Evolutionary conservation across 2,113 vertebrate genomes (phyloP), one percentile per base, ranked within the genome.

Genomic region (Chaetura pelagica): DNA sequence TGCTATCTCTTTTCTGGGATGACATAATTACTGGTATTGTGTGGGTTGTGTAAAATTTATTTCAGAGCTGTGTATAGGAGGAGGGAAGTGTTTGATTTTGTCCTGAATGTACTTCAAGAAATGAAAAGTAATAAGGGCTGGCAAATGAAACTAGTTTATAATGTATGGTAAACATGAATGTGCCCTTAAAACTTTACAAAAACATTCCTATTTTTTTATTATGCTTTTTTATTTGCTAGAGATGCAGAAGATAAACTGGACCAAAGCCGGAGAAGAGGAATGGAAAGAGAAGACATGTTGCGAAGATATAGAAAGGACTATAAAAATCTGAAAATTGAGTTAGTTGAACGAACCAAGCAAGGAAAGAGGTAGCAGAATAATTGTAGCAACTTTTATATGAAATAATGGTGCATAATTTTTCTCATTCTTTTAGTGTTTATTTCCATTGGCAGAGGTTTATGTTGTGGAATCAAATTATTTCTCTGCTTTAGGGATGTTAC

Each of bases 191-290:
- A 23, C 8, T 81, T 62, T 66, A 17, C 8, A 3, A 22, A 75
- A 75, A 40, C 11, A 3, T 59, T 80, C 29, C 9, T 38, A 1
- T 15, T 63, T 59, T 78, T 64, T 46, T 29, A 61, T 69, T 49
- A 29, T 74, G 9, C 20, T 89, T 90, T 89, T 83, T 93, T 93
- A 58, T 94, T 97, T 97, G 87, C n/a, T 93, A 99, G 99, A 97
- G 97, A 98, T 87, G 96, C 98, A 72, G 98, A 99, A 98, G 95
- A 98, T 87, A 98, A 98, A 89, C 97, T 98, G 48, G 97, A 98
- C 34, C 97, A 98, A 92, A 98, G 97, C 64, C 98, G 95, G 93
- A 98, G 98, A 96, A 98, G 95, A 69, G 97, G 98, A n/a, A 96
- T 95, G 90, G 98, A 98, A 97, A 98, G 98, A 88, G 98, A 98